Conservation (phyloP, 2,888 invertebrate species). For the Poecilobothrus nobilitatus region DNA sequence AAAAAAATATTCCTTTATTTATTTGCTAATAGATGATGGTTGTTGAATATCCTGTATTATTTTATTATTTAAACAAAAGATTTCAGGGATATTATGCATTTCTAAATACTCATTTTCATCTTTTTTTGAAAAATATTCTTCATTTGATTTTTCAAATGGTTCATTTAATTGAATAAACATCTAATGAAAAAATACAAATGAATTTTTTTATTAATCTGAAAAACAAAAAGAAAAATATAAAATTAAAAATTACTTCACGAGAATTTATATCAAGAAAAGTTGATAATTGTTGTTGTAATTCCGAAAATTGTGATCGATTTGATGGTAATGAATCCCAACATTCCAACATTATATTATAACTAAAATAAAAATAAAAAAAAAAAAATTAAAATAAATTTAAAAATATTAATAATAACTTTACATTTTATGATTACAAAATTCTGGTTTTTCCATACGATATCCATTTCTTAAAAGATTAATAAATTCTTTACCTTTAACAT, state of each 20-base stretch:
- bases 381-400: too few relatives aligned
- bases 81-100: too few relatives aligned
- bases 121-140: background rate
- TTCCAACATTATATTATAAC: conserved; percentile 70
- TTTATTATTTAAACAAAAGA: too few relatives aligned
- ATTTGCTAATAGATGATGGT: too few relatives aligned
- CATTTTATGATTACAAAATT: conserved; percentile 69
- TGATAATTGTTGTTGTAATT: conserved; percentile 65
- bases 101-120: background rate
- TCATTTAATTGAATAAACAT: conserved; percentile 81
- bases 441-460: conserved; percentile 80
- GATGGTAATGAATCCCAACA: conserved; percentile 80
- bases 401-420: conserved; percentile 44
- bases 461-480: conserved; percentile 63
- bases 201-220: background rate
- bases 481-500: conserved; percentile 61
- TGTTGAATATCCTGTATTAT: too few relatives aligned
- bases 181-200: conserved; percentile 42
- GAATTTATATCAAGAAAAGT: conserved; percentile 65
- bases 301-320: conserved; percentile 67
- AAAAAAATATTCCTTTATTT: too few relatives aligned
- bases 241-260: conserved; percentile 42
- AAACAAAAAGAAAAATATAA: conserved; percentile 15
- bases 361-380: conserved; percentile 26
- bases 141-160: conserved; percentile 63